Evolutionary conservation across 1,140 invertebrate genomes (phyloP).

Genomic region (Macrobrachium nipponense): DNA sequence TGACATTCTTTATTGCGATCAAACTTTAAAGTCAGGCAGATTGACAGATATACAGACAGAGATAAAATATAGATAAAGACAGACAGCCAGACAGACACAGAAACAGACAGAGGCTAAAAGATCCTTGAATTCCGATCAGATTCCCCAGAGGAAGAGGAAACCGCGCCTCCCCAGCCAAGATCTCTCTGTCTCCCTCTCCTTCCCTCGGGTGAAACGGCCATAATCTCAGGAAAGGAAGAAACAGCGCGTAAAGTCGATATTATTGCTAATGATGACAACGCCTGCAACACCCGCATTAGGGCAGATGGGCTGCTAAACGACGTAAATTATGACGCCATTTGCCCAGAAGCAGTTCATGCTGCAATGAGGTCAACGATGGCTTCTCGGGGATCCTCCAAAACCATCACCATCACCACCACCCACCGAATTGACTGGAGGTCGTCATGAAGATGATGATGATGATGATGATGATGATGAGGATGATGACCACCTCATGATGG

Average conservation of each 20-base stretch:
- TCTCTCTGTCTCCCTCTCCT: background rate
- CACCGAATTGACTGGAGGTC: too few species aligned
- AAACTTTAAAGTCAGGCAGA: background rate
- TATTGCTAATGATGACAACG: too few species aligned
- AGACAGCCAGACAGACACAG: background rate
- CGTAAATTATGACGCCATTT: too few species aligned
- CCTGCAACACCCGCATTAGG: too few species aligned
- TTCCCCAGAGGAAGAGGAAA: background rate
- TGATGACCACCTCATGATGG: background rate
- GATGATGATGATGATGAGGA: too few species aligned
- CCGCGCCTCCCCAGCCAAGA: background rate
- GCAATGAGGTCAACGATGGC: too few species aligned
- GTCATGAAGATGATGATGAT: too few species aligned
- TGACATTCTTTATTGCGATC: too few species aligned
- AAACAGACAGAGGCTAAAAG: background rate
- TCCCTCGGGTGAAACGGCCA: background rate
- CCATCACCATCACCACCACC: too few species aligned
- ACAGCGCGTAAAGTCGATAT: background rate
- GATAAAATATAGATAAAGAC: background rate
- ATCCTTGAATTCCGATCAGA: background rate
- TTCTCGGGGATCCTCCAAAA: too few species aligned
- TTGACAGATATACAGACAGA: background rate
- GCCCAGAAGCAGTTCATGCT: too few species aligned
- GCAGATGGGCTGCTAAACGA: too few species aligned
- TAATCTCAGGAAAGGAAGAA: background rate